phyloP scores from a whole-genome alignment of 2,797 vertebrate species.

The Gadopsis bispinosus region DNA sequence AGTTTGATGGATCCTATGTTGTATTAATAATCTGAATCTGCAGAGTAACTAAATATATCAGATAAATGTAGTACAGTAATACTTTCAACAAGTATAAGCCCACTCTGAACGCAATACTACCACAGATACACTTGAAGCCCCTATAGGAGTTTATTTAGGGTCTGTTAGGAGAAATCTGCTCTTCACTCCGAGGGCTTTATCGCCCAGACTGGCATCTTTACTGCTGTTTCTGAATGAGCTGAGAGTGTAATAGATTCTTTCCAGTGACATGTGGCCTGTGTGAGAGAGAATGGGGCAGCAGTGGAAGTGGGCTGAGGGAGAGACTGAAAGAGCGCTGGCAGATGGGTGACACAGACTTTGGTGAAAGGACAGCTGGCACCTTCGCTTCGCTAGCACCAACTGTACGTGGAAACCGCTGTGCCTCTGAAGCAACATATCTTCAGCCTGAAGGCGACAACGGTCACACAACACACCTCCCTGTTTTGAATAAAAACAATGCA shows the following conservation, averaged over 20 bases:
- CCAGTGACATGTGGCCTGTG: conserved; percentile 70
- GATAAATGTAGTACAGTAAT: no score
- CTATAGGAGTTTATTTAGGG: conserved; percentile 24
- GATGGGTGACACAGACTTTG: conserved; percentile 71
- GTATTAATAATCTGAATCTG: no score
- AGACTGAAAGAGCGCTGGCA: conserved; percentile 59
- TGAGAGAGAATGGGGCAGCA: conserved; percentile 60
- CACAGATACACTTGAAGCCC: conserved; percentile 1
- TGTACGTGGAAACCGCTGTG: conserved; percentile 14
- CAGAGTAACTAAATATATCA: no score
- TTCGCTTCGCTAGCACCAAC: conserved; percentile 6
- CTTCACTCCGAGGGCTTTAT: conserved; percentile 55
- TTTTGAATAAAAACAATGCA: conserved; percentile 47
- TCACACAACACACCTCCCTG: conserved; percentile 44
- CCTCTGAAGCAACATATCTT: conserved; percentile 44
- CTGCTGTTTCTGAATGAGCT: conserved; percentile 69
- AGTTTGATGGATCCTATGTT: no score
- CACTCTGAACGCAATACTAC: background rate
- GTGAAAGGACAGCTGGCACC: conserved; percentile 74
- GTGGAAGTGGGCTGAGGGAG: conserved; percentile 27
- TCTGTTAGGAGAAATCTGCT: conserved; percentile 26
- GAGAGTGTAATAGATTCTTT: conserved; percentile 72
- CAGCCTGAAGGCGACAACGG: conserved; percentile 9
- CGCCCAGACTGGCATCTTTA: conserved; percentile 66
- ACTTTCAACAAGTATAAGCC: no score